Percentiles rank a stretch among this genome's conserved stretches.
Evolutionary conservation across 2,888 invertebrate species (phyloP).

Genomic region (Emesis furor): DNA sequence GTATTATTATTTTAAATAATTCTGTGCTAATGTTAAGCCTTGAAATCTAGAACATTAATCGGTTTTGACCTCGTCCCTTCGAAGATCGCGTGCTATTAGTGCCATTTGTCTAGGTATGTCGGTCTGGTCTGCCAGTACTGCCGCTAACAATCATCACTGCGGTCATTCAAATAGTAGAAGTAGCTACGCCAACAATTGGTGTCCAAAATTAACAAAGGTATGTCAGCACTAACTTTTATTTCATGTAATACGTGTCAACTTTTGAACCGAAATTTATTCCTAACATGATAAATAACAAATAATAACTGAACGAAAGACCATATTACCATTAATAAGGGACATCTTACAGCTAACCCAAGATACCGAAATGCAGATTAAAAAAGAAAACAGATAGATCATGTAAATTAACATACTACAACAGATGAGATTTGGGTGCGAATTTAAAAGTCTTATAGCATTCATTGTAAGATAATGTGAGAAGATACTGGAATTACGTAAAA

Average conservation of each 20-base stretch:
- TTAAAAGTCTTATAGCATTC: too few relatives aligned
- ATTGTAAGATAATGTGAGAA: too few relatives aligned
- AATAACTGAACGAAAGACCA: neutral
- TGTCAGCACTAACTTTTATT: conserved; percentile 73
- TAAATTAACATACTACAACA: too few relatives aligned
- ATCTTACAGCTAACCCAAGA: too few relatives aligned
- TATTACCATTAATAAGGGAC: too few relatives aligned
- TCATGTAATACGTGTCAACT: neutral
- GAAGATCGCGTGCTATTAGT: conserved; percentile 69
- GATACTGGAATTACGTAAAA: too few relatives aligned
- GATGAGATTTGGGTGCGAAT: too few relatives aligned
- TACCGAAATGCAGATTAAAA: too few relatives aligned
- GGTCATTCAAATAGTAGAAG: conserved; percentile 87
- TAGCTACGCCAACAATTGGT: conserved; percentile 88
- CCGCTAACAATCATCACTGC: conserved; percentile 90
- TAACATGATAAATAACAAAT: neutral
- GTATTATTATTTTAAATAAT: conserved; percentile 5
- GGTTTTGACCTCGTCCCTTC: conserved; percentile 7
- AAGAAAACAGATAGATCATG: too few relatives aligned
- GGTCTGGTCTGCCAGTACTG: conserved; percentile 94
- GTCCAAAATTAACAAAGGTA: conserved; percentile 90
- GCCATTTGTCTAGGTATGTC: conserved; percentile 93
- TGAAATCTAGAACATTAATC: conserved; percentile 10
- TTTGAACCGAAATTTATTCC: neutral
- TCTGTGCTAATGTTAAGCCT: neutral